Base-by-base conservation (phyloP, 2,113 vertebrate species). In the Dryoscopus gambensis region DNA sequence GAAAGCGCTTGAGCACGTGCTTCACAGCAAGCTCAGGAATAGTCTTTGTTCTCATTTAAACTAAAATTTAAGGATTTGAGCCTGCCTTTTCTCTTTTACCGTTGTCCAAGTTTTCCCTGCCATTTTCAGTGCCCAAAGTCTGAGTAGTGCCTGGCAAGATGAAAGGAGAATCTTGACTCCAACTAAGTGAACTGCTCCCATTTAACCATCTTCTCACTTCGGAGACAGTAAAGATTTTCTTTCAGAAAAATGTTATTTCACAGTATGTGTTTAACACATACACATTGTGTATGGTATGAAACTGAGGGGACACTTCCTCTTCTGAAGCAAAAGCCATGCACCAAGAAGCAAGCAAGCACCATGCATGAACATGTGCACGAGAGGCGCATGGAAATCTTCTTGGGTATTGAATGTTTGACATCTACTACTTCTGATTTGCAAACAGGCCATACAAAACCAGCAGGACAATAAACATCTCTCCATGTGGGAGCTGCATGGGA, bases 241-340 rank as follows among this genome's bases (percentile, higher is more conserved):
- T 64, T 77, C 78, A 52, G 55, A 80, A 68, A 71, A 89, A 75
- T 20, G 12, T 12, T 30, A 4, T 73, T 94, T 77, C 74, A 52
- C 47, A 53, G 35, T 13, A 16, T 14, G 13, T 9, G 39, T 69
- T 37, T 84, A 67, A 79, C 90, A 75, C 16, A 24, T 1, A 20
- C 21, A 20, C 15, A 33, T 7, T 37, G 37, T 39, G 30, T 37
- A 17, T 7, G 62, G 55, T 8, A 59, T 3, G 21, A 89, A 92
- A 84, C 79, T 35, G 67, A 86, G 64, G 84, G 59, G 42, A 73
- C 20, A 20, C 75, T 94, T 93, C 86, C 90, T 90, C 87, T 88
- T 89, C 90, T 92, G 42, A 71, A 40, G 53, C 49, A 67, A 84
- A 93, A 78, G 31, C 56, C 44, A 20, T 1, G 42, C 67, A 67